Base-by-base conservation (phyloP, 2,888 invertebrate genomes). In the Drepana falcataria region DNA sequence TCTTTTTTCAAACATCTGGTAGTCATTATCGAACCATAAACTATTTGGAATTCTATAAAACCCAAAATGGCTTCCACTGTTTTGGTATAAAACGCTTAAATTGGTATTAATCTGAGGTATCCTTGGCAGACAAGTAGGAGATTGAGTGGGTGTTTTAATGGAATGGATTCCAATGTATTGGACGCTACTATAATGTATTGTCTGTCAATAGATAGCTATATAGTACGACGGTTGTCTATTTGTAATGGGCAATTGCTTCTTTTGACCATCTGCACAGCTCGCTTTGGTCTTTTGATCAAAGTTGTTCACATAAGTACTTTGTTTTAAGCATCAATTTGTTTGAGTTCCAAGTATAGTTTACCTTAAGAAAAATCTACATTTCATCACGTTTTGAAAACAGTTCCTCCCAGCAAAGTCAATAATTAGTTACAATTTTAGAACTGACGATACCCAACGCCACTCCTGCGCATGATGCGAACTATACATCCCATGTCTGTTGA, bases 401-500 rank as follows among this genome's bases (percentile, higher is more conserved):
- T 51, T 48, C 48, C 51, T 41, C 6, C 49, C 41, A 47, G 51
- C 53, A 49, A 55, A 54, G 56, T 53, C 53, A 48, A 55, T 63
- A 67, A 70, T 65, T 62, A 66, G 55, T 51, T 64, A 60, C 61
- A 68, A 74, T 75, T 68, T 66, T 77, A 77, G 75, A 71, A 64
- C 61, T 65, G 66, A 68, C 59, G 63, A 72, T 69, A 73, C 63
- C 49, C 59, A 53, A 64, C 61, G 65, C 65, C 63, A 62, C 66
- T 65, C 68, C 63, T 63, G 57, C 64, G 62, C 63, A 63, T 64
- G 63, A 68, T 64, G 61, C 66, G 61, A 73, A 71, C 73, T 73
- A 77, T 77, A 79, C 78, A 74, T 79, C 71, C 75, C 74, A 73
- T 73, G 77, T 71, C 69, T 68, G 83, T 73, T 85, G 88, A 88